Evolutionary conservation across 2,113 vertebrate genomes (phyloP).

Genomic region (Mustelus asterias): DNA sequence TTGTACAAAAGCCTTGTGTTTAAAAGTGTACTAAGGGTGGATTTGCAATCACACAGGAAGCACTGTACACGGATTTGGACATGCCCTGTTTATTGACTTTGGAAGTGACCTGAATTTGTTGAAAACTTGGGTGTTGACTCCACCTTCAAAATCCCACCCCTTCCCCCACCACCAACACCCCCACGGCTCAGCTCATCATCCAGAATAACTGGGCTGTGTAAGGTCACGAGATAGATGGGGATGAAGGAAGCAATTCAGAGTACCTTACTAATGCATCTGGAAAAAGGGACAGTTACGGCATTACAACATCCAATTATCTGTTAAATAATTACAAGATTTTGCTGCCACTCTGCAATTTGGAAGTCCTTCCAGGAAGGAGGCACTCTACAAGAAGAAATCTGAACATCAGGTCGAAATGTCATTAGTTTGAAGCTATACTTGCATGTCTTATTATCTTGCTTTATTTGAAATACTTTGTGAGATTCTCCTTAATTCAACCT

Average conservation of each 20-base stretch:
- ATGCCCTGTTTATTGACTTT: not conserved
- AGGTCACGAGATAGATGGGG: not conserved
- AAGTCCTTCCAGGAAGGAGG: not conserved
- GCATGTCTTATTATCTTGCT: not conserved
- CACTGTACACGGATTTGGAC: not conserved
- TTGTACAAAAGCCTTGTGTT: slow-evolving; percentile 13
- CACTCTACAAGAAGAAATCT: not conserved
- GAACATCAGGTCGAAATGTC: not conserved
- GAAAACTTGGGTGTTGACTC: not conserved
- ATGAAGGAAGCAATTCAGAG: not conserved
- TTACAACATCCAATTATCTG: not conserved
- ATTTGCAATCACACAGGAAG: slow-evolving; percentile 3
- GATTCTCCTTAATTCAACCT: not conserved
- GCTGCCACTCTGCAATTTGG: not conserved
- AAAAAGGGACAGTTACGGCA: not conserved
- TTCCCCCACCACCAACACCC: not conserved
- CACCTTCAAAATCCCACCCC: not conserved
- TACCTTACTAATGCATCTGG: not conserved
- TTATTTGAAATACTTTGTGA: not conserved
- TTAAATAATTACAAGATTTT: not conserved
- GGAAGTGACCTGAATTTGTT: slow-evolving; percentile 9
- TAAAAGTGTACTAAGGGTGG: slow-evolving; percentile 10
- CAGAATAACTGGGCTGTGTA: not conserved
- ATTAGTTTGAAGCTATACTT: not conserved
- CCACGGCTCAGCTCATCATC: not conserved